Base-by-base conservation (phyloP, 1,140 invertebrate genomes). In the Lysiphlebus fabarum region DNA sequence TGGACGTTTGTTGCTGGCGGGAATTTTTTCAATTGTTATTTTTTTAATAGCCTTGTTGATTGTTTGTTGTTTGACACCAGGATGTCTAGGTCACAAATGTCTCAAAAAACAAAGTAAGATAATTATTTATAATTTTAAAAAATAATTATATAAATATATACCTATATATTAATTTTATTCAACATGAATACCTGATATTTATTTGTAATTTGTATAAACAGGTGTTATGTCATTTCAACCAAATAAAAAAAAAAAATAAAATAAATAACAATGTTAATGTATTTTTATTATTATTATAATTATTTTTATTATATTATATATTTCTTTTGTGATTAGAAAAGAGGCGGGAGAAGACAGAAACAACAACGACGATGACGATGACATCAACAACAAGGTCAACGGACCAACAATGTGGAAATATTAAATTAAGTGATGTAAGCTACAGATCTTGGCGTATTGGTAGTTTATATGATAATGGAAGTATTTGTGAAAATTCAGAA, bases 381-480 rank as follows among this genome's bases (percentile, higher is more conserved):
- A 57, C 58, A 0, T 38, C 59, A 47, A 53, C 62, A 42, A 6
- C 68, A 36, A 66, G 62, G 49, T 55, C 58, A 5, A 71, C 67
- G 51, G 67, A 61, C 34, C 62, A 68, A 47, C 40, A 54, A 1
- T 74, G 73, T 37, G 75, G 75, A 8, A 74, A 71, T 61, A 56
- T 73, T 6, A 77, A 76, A 56, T 62, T 75, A 11, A 72, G 68
- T 43, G 76, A 78, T 40, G 67, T 78, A 11, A 79, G 76, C 53
- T 79, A 79, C 53, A 71, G 75, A 63, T 79, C 77, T 12, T 79
- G 77, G 77, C 68, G 77, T 65, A 54, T 77, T 33, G 76, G 75
- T 4, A 79, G 77, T 63, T 62, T 79, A 4, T 79, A 79, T 43
- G 75, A 77, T 59, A 73, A 72, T 57, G 72, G 73, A 71, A 72